Percentiles rank a stretch among this genome's conserved stretches.
These are phyloP conservation scores for Parauchenoglanis ngamensis DNA, from an alignment of 2,797 vertebrate genomes.

Conservation along the genomic window DNA sequence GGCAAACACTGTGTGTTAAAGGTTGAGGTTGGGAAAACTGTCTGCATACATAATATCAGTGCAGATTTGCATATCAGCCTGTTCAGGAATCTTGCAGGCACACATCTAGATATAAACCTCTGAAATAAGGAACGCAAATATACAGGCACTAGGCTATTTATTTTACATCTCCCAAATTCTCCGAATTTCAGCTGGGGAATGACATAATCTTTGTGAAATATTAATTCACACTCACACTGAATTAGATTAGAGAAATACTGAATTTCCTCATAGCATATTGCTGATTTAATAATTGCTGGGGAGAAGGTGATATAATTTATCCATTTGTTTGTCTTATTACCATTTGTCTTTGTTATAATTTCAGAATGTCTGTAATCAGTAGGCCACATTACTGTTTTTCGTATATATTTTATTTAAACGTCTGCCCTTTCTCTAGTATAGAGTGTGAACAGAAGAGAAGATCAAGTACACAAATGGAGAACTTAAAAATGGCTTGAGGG, in stretches of 20 bases:
- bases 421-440: not conserved
- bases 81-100: not conserved
- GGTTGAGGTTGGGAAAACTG: not conserved
- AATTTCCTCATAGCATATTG: not conserved
- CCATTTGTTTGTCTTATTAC: not conserved
- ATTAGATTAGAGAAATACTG: not conserved
- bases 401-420: not conserved
- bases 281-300: not conserved
- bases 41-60: not conserved
- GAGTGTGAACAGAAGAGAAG: not conserved
- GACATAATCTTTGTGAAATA: not conserved
- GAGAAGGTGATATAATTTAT: not conserved
- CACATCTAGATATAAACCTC: not conserved
- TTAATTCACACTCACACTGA: not conserved
- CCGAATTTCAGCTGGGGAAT: not conserved
- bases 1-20: not conserved
- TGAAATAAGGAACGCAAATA: not conserved
- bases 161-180: not conserved
- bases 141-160: not conserved
- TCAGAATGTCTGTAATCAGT: not conserved
- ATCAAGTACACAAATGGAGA: not conserved
- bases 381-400: not conserved
- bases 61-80: not conserved
- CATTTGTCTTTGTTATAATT: not conserved
- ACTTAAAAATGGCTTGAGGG: slow-evolving; percentile 5